Conservation (phyloP, 2,888 invertebrate species). For the Teleiodes luculella region DNA sequence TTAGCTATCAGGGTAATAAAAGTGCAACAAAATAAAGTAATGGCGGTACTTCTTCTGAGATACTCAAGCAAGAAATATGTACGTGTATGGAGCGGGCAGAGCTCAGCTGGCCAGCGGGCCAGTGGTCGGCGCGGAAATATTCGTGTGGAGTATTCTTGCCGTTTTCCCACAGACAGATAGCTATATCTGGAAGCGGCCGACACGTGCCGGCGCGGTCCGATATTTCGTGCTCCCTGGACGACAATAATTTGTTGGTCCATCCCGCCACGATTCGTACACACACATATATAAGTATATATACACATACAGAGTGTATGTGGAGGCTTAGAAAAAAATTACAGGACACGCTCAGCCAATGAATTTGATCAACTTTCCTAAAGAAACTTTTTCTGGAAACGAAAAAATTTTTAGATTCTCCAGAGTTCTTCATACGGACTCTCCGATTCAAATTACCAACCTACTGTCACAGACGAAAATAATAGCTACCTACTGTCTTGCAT, state of each 20-base stretch:
- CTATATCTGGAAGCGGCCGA: slow-evolving; percentile 50
- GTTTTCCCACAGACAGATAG: slow-evolving; percentile 42
- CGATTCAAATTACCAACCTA: too few species aligned
- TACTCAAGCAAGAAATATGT: slow-evolving; percentile 30
- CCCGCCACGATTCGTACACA: slow-evolving; percentile 54
- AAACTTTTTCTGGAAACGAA: too few species aligned
- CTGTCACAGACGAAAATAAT: too few species aligned
- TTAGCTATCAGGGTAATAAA: background rate
- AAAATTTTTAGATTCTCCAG: too few species aligned
- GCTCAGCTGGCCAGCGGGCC: slow-evolving; percentile 21
- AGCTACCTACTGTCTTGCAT: too few species aligned
- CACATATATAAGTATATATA: background rate
- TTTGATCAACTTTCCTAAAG: too few species aligned
- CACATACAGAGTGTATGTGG: background rate
- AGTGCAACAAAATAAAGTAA: slow-evolving; percentile 11
- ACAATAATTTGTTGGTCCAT: slow-evolving; percentile 73
- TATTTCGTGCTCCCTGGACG: slow-evolving; percentile 69
- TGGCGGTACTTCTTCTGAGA: slow-evolving; percentile 14
- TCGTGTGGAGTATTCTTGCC: slow-evolving; percentile 29
- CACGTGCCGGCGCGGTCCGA: slow-evolving; percentile 51
- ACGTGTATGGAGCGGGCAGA: slow-evolving; percentile 24
- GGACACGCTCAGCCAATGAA: too few species aligned
- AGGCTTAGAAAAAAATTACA: too few species aligned
- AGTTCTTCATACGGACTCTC: too few species aligned
- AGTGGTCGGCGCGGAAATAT: slow-evolving; percentile 22